Evolutionary conservation across 2,797 vertebrate species (phyloP).

Genomic region (Margarornis squamiger): DNA sequence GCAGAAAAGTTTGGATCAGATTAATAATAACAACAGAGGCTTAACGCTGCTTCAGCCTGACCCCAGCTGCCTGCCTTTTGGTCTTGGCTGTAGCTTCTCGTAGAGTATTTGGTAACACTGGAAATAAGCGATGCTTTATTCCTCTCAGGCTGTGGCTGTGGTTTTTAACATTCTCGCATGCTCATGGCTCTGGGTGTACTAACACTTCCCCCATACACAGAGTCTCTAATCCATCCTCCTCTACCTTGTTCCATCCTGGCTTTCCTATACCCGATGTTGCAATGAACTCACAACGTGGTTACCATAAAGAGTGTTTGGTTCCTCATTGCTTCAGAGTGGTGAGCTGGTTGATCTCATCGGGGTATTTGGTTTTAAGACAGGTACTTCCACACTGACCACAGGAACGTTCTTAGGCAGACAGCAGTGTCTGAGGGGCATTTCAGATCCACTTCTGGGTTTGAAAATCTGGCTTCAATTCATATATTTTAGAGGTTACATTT

Average conservation of each 20-base stretch:
- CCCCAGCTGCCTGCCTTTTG: constrained; percentile 20
- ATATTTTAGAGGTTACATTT: neutral
- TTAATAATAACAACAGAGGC: constrained; percentile 8
- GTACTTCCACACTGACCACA: neutral
- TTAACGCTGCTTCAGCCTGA: constrained; percentile 58
- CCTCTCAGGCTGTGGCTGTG: neutral
- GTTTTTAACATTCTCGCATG: constrained; percentile 49
- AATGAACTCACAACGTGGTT: neutral
- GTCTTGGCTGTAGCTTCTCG: constrained; percentile 1
- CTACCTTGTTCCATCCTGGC: neutral
- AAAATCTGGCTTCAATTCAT: neutral
- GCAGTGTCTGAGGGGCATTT: neutral
- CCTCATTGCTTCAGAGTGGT: constrained; percentile 61
- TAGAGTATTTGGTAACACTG: neutral
- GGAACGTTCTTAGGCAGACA: neutral
- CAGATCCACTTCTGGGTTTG: neutral
- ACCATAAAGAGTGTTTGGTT: constrained; percentile 53
- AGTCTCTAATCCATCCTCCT: neutral
- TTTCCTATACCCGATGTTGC: neutral
- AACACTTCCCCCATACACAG: neutral
- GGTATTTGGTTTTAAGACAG: neutral
- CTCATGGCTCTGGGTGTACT: constrained; percentile 10
- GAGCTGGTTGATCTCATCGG: neutral
- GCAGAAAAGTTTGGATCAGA: neutral
- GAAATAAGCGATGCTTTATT: constrained; percentile 14